Evolutionary conservation across 53 echinoderm and acorn worm genomes (phyloP).

Genomic region (Zoroaster sp.): DNA sequence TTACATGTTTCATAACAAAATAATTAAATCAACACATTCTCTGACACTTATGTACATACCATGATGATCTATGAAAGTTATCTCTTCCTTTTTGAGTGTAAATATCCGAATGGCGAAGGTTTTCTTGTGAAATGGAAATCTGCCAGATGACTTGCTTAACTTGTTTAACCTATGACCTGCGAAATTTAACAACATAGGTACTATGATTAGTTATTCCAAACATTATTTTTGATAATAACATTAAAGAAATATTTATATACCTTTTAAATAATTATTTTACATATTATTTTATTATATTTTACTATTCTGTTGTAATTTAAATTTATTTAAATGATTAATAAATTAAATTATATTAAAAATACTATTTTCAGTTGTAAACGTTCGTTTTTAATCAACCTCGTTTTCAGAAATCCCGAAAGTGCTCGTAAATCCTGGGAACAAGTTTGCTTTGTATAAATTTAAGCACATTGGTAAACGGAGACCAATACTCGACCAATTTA

Average conservation of each 20-base stretch:
- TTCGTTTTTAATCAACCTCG: too few relatives aligned
- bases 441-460: background rate
- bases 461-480: background rate
- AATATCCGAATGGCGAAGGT: too few relatives aligned
- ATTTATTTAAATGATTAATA: too few relatives aligned
- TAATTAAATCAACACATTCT: background rate
- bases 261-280: too few relatives aligned
- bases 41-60: slow-evolving; percentile 4
- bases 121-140: background rate
- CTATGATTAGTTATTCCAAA: background rate
- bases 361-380: too few relatives aligned
- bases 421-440: too few relatives aligned
- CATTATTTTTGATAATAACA: too few relatives aligned
- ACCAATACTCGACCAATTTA: background rate
- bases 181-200: background rate
- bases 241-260: too few relatives aligned
- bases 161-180: slow-evolving; percentile 18
- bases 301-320: too few relatives aligned
- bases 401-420: too few relatives aligned
- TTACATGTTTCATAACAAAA: background rate
- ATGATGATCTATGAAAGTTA: background rate
- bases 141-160: slow-evolving; percentile 27
- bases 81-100: background rate
- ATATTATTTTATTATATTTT: too few relatives aligned
- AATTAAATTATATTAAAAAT: too few relatives aligned